Evolutionary conservation across 2,888 invertebrate genomes (phyloP).

Genomic region (Patella pellucida): DNA sequence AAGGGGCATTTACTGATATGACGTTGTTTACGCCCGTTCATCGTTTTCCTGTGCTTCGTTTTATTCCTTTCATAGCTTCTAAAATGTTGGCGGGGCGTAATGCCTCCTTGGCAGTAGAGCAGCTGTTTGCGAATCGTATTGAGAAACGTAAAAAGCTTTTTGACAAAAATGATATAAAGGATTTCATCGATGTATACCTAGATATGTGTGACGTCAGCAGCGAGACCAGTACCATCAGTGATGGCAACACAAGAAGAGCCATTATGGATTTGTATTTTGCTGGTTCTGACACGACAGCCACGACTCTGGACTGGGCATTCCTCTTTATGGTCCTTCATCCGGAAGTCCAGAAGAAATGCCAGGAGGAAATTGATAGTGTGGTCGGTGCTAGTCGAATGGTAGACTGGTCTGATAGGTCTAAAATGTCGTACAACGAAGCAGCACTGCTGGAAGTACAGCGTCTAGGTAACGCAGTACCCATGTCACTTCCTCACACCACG

Average conservation of each 20-base stretch:
- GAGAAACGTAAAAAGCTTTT: conserved; percentile 49
- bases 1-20: conserved; percentile 44
- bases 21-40: conserved; percentile 50
- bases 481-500: conserved; percentile 51
- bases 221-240: neutral
- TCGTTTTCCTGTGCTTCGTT: conserved; percentile 49
- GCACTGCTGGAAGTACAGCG: conserved; percentile 51
- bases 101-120: conserved; percentile 43
- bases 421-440: conserved; percentile 45
- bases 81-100: conserved; percentile 40
- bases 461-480: conserved; percentile 43
- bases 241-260: neutral
- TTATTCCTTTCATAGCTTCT: conserved; percentile 37
- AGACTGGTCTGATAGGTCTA: conserved; percentile 39
- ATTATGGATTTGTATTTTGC: neutral
- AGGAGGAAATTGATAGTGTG: neutral
- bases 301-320: neutral
- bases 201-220: neutral
- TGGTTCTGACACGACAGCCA: neutral
- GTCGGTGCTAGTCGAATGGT: conserved; percentile 15
- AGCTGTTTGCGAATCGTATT: conserved; percentile 43
- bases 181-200: conserved; percentile 46
- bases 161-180: conserved; percentile 47
- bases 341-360: neutral
- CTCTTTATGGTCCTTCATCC: neutral